Evolutionary conservation across 2,113 vertebrate genomes (phyloP).

Genomic region (Microcebus ravelobensis): DNA sequence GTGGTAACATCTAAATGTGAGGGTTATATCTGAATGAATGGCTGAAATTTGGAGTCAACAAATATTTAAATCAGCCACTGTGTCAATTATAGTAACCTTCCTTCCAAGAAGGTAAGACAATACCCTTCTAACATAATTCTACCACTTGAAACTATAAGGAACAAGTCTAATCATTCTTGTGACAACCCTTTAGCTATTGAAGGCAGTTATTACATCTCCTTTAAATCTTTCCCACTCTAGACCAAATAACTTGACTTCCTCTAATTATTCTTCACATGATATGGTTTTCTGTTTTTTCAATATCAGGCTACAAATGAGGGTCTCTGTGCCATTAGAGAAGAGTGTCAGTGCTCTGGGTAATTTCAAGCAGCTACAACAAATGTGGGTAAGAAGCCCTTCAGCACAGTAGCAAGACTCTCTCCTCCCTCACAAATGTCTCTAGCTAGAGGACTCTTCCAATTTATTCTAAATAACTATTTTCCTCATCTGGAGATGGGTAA

Average conservation of each 20-base stretch:
- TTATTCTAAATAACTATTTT: background rate
- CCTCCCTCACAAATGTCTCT: background rate
- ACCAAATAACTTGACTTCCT: slow-evolving; percentile 25
- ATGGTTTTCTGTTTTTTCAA: slow-evolving; percentile 10
- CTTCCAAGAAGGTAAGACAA: background rate
- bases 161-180: slow-evolving; percentile 29
- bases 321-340: background rate
- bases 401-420: background rate
- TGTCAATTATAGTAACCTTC: background rate
- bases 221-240: slow-evolving; percentile 25
- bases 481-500: background rate
- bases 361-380: slow-evolving; percentile 15
- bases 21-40: slow-evolving; percentile 13
- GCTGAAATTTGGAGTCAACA: background rate
- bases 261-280: slow-evolving; percentile 1
- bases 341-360: background rate
- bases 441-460: background rate
- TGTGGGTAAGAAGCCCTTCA: background rate
- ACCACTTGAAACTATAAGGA: background rate
- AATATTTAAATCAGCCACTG: background rate
- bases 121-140: background rate
- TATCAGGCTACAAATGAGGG: background rate
- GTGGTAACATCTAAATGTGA: slow-evolving; percentile 3
- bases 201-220: background rate
- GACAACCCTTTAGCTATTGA: background rate